Percentiles rank a stretch among this genome's conserved stretches.
Conservation (phyloP, 2,113 vertebrate genomes). For the Columba janthina region DNA sequence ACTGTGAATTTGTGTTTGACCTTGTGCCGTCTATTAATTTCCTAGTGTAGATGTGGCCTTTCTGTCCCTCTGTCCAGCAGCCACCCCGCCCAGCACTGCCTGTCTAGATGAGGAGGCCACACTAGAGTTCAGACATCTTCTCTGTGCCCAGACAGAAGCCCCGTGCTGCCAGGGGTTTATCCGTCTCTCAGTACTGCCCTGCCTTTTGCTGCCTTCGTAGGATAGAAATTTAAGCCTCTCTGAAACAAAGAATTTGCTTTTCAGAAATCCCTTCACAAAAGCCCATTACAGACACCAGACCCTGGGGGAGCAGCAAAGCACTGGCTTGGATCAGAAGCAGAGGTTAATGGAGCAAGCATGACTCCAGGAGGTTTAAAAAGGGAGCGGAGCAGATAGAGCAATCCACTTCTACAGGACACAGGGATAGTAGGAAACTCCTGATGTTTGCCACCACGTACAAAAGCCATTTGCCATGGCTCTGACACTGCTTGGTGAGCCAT, state of each 20-base stretch:
- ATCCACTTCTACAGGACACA: neutral
- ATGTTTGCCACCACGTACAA: neutral
- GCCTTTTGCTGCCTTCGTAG: neutral
- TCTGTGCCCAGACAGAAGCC: neutral
- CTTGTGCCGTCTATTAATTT: neutral
- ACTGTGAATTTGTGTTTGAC: neutral
- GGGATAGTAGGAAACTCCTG: neutral
- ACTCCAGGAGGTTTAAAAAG: neutral
- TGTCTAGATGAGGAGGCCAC: neutral
- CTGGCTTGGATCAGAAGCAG: neutral
- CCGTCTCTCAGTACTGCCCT: neutral
- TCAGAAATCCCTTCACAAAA: neutral
- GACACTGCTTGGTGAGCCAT: neutral
- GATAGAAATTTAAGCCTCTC: neutral
- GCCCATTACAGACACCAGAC: neutral
- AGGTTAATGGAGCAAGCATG: neutral
- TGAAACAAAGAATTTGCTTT: neutral
- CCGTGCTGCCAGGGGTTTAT: neutral
- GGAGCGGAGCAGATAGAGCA: neutral
- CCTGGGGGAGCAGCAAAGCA: too few species aligned
- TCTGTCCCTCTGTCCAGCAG: neutral
- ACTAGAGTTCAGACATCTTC: neutral
- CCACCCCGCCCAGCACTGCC: neutral
- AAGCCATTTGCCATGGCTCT: fast-evolving
- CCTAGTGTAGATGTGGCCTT: neutral